Evolutionary conservation across 2,113 vertebrate genomes (phyloP).

Genomic region (Castor canadensis): DNA sequence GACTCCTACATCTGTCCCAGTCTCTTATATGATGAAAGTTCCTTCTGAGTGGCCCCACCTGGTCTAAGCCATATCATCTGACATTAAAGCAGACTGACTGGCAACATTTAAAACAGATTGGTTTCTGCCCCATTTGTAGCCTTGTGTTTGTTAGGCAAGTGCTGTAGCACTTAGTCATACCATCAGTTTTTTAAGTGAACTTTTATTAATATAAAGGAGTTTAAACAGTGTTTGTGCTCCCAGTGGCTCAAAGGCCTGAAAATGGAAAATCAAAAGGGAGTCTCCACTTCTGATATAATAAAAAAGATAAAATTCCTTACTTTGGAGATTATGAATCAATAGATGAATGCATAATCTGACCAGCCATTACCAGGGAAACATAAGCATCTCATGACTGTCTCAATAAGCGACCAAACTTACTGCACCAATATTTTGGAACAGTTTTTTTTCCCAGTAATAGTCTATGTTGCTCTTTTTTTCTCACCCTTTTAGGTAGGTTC

Average conservation of each 20-base stretch:
- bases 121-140: not conserved
- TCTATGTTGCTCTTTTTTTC: not conserved
- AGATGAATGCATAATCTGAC: not conserved
- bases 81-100: not conserved
- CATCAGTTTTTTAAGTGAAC: no score
- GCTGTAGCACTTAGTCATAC: no score
- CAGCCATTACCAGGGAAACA: no score
- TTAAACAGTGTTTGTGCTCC: no score
- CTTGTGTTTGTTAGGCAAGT: no score
- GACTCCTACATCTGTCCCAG: no score
- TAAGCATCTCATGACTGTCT: no score
- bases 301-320: conserved; percentile 25
- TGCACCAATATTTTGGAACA: not conserved
- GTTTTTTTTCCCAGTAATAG: not conserved
- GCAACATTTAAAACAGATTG: not conserved
- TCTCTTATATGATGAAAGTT: not conserved
- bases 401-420: not conserved
- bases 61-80: not conserved
- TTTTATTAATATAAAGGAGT: no score
- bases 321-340: not conserved
- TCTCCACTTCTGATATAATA: conserved; percentile 3
- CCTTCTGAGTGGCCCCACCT: not conserved
- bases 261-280: conserved; percentile 28
- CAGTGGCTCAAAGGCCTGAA: conserved; percentile 4
- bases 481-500: no score